Evolutionary conservation across 2,888 invertebrate genomes (phyloP).

Genomic region (Perdita meconis): DNA sequence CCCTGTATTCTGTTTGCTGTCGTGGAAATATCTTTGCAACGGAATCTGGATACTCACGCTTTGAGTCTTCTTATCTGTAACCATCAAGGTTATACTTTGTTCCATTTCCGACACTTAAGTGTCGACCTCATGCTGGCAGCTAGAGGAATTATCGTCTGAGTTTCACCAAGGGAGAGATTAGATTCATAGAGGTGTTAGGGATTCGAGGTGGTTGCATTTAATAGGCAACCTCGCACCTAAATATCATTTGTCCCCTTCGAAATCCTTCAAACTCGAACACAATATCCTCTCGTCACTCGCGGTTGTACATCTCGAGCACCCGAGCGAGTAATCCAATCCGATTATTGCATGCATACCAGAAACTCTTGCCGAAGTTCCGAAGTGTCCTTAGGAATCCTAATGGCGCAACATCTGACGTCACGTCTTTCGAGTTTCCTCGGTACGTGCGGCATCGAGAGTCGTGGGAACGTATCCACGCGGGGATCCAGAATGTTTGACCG

Average conservation of each 20-base stretch:
- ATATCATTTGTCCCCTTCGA: slow-evolving; percentile 54
- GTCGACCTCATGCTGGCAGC: neutral
- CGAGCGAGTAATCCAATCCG: slow-evolving; percentile 66
- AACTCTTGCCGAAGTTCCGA: slow-evolving; percentile 70
- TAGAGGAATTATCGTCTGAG: neutral
- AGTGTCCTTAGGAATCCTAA: slow-evolving; percentile 61
- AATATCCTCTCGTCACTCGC: slow-evolving; percentile 62
- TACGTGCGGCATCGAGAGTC: slow-evolving; percentile 29
- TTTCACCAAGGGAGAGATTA: slow-evolving; percentile 23
- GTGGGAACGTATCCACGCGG: neutral
- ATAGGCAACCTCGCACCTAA: slow-evolving; percentile 48
- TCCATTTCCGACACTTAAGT: neutral
- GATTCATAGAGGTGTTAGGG: slow-evolving; percentile 28
- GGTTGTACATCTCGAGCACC: slow-evolving; percentile 55
- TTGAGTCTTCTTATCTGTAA: too few species aligned
- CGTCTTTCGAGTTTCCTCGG: slow-evolving; percentile 62
- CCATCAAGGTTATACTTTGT: too few species aligned
- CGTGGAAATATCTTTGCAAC: too few species aligned
- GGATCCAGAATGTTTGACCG: neutral
- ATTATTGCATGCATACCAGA: slow-evolving; percentile 66
- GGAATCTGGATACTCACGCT: too few species aligned
- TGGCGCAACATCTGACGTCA: slow-evolving; percentile 58
- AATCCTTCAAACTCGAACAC: slow-evolving; percentile 68
- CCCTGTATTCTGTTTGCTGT: too few species aligned
- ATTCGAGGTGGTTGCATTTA: slow-evolving; percentile 41